Base-by-base conservation (phyloP, 2,888 invertebrate genomes). In the Xanthia togata region DNA sequence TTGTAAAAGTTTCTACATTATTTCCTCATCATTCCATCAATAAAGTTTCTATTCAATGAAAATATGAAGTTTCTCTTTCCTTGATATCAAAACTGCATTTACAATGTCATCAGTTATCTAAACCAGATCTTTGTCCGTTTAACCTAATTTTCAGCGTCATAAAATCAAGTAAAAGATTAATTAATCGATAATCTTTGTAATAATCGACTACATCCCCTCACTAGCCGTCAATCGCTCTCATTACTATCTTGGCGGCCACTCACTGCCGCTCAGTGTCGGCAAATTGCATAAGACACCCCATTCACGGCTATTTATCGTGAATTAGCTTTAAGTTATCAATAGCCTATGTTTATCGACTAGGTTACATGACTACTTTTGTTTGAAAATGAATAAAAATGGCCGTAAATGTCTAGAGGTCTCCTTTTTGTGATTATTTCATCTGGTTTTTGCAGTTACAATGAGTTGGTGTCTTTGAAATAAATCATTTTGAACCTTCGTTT, bases 241-340 rank as follows among this genome's bases (percentile, higher is more conserved):
- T 93, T 93, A 92, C 89, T 84, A 87, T 74, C 75, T 70, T 72
- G 77, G 78, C 70, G 57, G 77, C 73, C 47, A 55, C 78, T 85
- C 84, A 76, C 76, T 84, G 87, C 85, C 60, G 65, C 83, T 84
- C 90, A 82, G 88, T 91, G 90, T 92, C 91, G 85, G 92, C 90
- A 94, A 94, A 94, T 95, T 95, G 93, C 94, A 92, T 91, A 92
- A 92, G 88, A 86, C 86, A 90, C 92, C 91, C 92, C 92, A 93
- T 95, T 94, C 93, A 93, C 93, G 93, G 91, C 92, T 94, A 89
- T 91, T 94, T 94, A 95, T 87, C 90, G 89, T 84, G 90, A 92
- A 94, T 94, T 93, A 93, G 90, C 85, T 88, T 88, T 89, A 85
- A 50, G 90, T 91, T 92, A 92, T 91, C 92, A 91, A 93, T 91